phyloP scores from a whole-genome alignment of 2,113 vertebrate genomes.

The Limnothrissa miodon region DNA sequence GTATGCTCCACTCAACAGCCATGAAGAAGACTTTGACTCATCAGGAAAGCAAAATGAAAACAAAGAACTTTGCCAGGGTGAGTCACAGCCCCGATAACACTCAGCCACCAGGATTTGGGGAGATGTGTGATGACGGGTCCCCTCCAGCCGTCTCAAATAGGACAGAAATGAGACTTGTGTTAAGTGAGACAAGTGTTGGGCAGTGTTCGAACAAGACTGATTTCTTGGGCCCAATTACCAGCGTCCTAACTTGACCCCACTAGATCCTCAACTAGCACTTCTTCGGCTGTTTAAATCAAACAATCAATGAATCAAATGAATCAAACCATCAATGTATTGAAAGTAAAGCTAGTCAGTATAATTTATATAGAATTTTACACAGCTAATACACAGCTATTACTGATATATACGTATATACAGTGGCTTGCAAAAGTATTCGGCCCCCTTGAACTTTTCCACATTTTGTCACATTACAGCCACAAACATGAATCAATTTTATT shows the following conservation, averaged over 20 bases:
- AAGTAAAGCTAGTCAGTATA: no score
- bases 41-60: not conserved
- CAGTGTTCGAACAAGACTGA: not conserved
- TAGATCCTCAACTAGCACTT: not conserved
- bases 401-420: no score
- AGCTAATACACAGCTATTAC: no score
- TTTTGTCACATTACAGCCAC: no score
- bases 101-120: not conserved
- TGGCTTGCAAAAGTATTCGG: no score
- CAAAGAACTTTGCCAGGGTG: not conserved
- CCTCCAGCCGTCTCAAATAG: not conserved
- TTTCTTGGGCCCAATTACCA: not conserved
- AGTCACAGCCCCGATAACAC: not conserved
- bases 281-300: no score
- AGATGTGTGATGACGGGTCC: not conserved
- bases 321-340: no score
- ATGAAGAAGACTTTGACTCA: not conserved
- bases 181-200: not conserved
- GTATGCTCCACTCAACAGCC: not conserved
- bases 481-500: no score
- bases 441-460: no score
- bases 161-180: not conserved
- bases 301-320: no score
- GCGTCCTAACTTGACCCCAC: not conserved
- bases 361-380: no score